Evolutionary conservation across 2,113 vertebrate genomes (phyloP), one percentile per base, ranked within the genome.

Genomic region (Smithornis capensis): DNA sequence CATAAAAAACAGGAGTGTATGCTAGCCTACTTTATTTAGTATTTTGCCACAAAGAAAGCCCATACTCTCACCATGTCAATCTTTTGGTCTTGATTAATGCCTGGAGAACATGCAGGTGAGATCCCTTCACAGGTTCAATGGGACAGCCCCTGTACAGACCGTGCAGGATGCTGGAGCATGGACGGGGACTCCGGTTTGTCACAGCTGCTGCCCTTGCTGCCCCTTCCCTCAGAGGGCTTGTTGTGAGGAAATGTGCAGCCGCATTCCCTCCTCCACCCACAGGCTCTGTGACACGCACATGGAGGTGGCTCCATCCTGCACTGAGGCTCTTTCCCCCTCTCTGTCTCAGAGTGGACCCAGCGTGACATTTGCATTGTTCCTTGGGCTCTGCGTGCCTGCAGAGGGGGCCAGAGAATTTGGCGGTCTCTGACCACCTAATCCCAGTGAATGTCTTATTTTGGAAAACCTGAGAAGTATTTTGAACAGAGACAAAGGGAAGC

Each of bases 241-340:
- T 4, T 10, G 42, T 11, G n/a, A 25, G 64, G 50, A 55, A 24
- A 49, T 3, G 27, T 22, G 49, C 65, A 2, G 29, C 4, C 55
- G 68, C 49, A 1, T 22, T 33, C 65, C 16, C 40, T n/a, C 9
- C 29, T 60, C 29, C 45, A 1, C 3, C 3, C 57, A 1, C 0
- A 0, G 0, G 16, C 0, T 5, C 42, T 3, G 57, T 23, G 62
- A 11, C 67, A 35, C 31, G 14, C 28, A 9, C 3, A 6, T 1
- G 38, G 0, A 15, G 63, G 29, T 62, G 90, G 22, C 28, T 33
- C 77, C 33, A 31, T 15, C 62, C 52, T 1, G 14, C 45, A 2
- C 4, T 23, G 35, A 21, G n/a, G 14, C 7, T 33, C 19, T 10
- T 2, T 0, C 12, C 21, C n/a, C 21, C 38, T 0, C 3, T 47